Evolutionary conservation across 2,797 vertebrate genomes (phyloP).

Genomic region (Notolabrus celidotus): DNA sequence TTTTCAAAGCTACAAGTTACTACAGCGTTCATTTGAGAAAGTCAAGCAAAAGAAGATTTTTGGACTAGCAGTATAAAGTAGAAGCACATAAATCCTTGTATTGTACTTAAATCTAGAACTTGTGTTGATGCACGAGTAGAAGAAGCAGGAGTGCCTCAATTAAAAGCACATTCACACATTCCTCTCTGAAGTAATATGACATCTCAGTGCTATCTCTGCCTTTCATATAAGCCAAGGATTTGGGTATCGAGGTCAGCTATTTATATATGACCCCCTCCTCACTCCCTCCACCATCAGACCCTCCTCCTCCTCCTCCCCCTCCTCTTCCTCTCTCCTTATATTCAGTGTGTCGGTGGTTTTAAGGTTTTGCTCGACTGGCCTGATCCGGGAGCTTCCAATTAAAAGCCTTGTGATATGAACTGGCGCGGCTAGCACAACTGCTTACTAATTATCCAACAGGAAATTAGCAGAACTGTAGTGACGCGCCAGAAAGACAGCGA

Average conservation of each 20-base stretch:
- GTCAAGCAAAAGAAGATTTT: too few species aligned
- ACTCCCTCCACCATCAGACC: not conserved
- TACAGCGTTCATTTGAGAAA: too few species aligned
- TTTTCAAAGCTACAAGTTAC: too few species aligned
- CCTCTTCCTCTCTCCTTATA: not conserved
- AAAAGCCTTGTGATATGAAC: constrained; percentile 57
- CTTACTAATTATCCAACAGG: constrained; percentile 71
- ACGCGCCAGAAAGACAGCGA: constrained; percentile 48
- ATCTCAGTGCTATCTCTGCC: constrained; percentile 2
- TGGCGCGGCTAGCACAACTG: constrained; percentile 37
- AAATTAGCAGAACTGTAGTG: constrained; percentile 60
- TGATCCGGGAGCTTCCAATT: constrained; percentile 64
- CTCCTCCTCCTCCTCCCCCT: not conserved
- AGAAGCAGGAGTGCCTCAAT: not conserved
- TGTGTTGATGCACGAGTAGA: too few species aligned
- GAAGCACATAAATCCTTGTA: too few species aligned
- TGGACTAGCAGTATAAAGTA: too few species aligned
- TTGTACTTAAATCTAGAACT: too few species aligned
- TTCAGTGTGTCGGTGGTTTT: constrained; percentile 44
- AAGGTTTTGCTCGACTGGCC: constrained; percentile 38
- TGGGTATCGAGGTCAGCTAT: constrained; percentile 72
- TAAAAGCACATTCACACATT: constrained; percentile 16
- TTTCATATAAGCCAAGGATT: constrained; percentile 45
- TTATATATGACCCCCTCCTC: constrained; percentile 58
- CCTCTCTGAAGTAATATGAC: not conserved